A percentile compares a stretch with the other conserved stretches of the same genome.
Evolutionary conservation across 2,888 invertebrate species (phyloP).

Genomic region (Lepidocyrtoides sp.): DNA sequence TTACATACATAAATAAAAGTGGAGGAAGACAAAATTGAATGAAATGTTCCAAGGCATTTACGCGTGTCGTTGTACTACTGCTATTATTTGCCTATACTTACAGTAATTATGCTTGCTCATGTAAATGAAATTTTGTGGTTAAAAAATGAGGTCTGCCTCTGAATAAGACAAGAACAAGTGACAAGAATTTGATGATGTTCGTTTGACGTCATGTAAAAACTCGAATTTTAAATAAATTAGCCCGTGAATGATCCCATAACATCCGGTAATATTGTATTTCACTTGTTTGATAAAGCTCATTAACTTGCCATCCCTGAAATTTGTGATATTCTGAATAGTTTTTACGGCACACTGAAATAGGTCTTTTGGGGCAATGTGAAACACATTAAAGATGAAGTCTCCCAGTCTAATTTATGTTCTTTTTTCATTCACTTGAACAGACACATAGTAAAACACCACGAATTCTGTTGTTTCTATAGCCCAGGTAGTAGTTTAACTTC

Average conservation of each 20-base stretch:
- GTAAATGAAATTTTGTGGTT: no score
- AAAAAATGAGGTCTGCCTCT: background rate
- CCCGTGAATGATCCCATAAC: background rate
- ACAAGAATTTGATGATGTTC: background rate
- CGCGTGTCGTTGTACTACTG: conserved; percentile 61
- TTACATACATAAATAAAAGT: conserved; percentile 1
- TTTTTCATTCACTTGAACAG: background rate
- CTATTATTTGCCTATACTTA: background rate
- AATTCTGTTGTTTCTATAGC: conserved; percentile 1
- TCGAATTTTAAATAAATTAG: background rate
- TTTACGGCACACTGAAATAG: background rate
- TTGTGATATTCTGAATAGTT: background rate
- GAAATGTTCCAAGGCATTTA: conserved; percentile 45
- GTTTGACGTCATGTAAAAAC: background rate
- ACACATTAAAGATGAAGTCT: background rate
- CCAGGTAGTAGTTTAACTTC: conserved; percentile 6
- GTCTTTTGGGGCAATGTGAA: background rate
- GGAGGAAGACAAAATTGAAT: background rate
- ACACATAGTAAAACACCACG: background rate
- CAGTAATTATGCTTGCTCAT: background rate
- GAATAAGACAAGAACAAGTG: background rate
- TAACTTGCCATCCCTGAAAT: background rate
- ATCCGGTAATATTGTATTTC: background rate
- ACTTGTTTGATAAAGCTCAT: background rate
- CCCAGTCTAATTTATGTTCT: background rate